These are phyloP conservation scores for Oxyteleia sp. DNA, from an alignment of 2,888 invertebrate genomes.

Conservation along the genomic window DNA sequence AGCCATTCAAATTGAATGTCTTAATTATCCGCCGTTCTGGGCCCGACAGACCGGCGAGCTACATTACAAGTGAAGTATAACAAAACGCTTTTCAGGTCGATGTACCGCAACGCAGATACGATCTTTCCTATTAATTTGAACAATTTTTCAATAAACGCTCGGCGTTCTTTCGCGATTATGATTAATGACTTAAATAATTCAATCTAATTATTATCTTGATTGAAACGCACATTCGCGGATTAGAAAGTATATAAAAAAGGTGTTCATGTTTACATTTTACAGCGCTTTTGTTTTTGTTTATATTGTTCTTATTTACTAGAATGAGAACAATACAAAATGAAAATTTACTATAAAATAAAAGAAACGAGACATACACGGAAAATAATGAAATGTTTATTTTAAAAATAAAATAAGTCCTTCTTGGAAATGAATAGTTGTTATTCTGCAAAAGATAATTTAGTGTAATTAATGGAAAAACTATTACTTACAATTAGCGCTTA, in stretches of 20 bases:
- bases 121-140: slow-evolving; percentile 37
- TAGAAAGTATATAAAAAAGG: slow-evolving; percentile 25
- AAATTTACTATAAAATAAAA: no score
- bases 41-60: slow-evolving; percentile 46
- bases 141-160: slow-evolving; percentile 35
- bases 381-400: no score
- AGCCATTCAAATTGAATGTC: slow-evolving; percentile 67
- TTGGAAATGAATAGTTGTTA: no score
- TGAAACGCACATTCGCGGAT: slow-evolving; percentile 24
- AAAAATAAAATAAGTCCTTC: no score
- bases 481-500: no score
- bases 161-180: slow-evolving; percentile 17
- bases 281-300: background rate
- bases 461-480: no score
- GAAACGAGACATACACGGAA: no score
- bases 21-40: slow-evolving; percentile 62
- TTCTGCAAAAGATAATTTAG: no score
- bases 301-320: no score
- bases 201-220: slow-evolving; percentile 25
- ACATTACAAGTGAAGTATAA: slow-evolving; percentile 55
- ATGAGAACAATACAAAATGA: no score
- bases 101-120: slow-evolving; percentile 35
- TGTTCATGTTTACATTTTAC: background rate
- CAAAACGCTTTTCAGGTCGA: slow-evolving; percentile 64
- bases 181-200: slow-evolving; percentile 31